Base-by-base conservation (phyloP, 2,888 invertebrate species). In the Choristoneura rosaceana region DNA sequence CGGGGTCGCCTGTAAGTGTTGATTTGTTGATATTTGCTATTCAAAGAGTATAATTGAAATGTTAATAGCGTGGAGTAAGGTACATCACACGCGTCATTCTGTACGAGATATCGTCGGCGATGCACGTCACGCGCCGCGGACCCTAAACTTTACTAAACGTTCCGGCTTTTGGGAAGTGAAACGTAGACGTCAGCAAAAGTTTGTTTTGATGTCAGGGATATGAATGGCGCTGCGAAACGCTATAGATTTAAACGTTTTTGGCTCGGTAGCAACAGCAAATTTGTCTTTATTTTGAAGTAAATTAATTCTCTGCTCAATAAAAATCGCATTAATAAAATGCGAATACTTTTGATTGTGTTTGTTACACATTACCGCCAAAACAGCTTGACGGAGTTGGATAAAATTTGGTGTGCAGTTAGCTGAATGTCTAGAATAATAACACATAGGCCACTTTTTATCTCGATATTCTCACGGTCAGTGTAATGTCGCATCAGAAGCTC, bases 131-230 rank as follows among this genome's bases (percentile, higher is more conserved):
- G 73, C 71, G 60, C 71, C 43, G 61, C 62, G 43, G 62, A 71
- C 73, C 73, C 68, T 17, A 73, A 73, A 73, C 63, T 73, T 73
- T 68, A 45, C 59, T 64, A 71, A 73, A 69, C 64, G 64, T 64
- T 73, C 45, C 68, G 73, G 64, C 63, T 64, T 68, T 68, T 60
- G 69, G 64, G 68, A 73, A 73, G 68, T 69, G 73, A 69, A 73
- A 69, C 73, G 63, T 68, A 73, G 63, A 69, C 64, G 69, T 73
- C 69, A 69, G 73, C 43, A 41, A 69, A 73, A 69, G 64, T 73
- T 71, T 71, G 62, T 70, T 70, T 71, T 68, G 71, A 71, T 71
- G 71, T 62, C 62, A 47, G 67, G 67, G 71, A 71, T 71, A 71
- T 71, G 71, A 71, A 68, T 68, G 55, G 55, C 62, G 62, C 45